Conservation (phyloP, 2,888 invertebrate species). For the Scelioninae gen. 1 region DNA sequence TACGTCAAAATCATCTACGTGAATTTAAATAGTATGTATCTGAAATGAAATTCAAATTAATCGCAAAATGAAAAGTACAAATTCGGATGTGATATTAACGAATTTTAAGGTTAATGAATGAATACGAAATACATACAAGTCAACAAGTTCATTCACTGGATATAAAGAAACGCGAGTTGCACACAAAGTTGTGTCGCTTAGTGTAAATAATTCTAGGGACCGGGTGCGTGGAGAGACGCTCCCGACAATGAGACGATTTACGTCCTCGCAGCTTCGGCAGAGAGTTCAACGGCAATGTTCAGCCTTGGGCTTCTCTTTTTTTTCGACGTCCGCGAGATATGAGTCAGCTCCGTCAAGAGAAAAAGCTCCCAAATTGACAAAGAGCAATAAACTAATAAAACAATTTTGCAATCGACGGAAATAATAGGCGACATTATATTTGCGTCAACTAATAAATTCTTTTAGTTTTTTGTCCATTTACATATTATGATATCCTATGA, state of each 20-base stretch:
- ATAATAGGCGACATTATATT: slow-evolving; percentile 36
- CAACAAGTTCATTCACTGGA: slow-evolving; percentile 60
- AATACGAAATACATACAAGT: slow-evolving; percentile 41
- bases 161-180: slow-evolving; percentile 59
- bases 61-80: not conserved
- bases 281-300: slow-evolving; percentile 72
- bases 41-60: no score
- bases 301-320: slow-evolving; percentile 71
- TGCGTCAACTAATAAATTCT: no score
- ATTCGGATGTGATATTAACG: not conserved
- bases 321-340: slow-evolving; percentile 72
- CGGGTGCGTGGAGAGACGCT: slow-evolving; percentile 62
- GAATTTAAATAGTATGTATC: no score
- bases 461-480: no score
- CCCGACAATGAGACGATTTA: slow-evolving; percentile 71
- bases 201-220: slow-evolving; percentile 55
- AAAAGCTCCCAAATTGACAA: slow-evolving; percentile 59
- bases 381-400: slow-evolving; percentile 68
- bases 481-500: no score
- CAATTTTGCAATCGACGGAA: slow-evolving; percentile 53
- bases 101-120: slow-evolving; percentile 47
- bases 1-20: not conserved
- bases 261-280: slow-evolving; percentile 65
- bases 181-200: slow-evolving; percentile 40
- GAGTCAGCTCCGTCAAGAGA: slow-evolving; percentile 72